Evolutionary conservation across 2,888 invertebrate genomes (phyloP), one percentile per base, ranked within the genome.

Genomic region (Synanthedon tipuliformis): DNA sequence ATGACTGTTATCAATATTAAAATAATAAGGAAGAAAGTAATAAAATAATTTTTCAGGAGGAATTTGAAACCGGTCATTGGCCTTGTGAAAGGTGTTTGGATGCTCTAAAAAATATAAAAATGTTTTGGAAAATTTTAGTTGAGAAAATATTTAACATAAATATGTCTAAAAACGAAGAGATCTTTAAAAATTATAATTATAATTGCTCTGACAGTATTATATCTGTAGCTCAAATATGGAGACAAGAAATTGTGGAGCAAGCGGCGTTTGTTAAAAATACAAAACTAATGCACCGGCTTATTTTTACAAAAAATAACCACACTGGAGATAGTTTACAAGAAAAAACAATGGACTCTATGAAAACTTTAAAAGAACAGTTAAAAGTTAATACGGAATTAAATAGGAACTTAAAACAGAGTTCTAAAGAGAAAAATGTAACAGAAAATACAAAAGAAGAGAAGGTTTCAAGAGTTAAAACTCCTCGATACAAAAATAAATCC

Each of bases 51-150:
- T 66, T 66, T 18, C 55, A 82, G 85, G 85, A 87, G 62, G 83
- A 86, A 53, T 67, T 84, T 50, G 81, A 85, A 69, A 81, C 86
- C 2, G 73, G 74, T 45, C 70, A 80, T 57, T 86, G 86, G 86
- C 87, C 87, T 0, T 86, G 84, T 57, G 83, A 85, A 54, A 68
- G 66, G 63, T 86, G 84, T 53, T 65, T 86, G 51, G 81, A 78
- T 41, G 78, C 80, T 34, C 61, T 87, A n/a, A 86, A 82, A 68
- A 77, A 72, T 52, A 71, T 87, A 48, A 85, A 81, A 66, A 74
- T 86, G 74, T 78, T 85, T 64, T 87, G 86, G 86, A 82, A 73
- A 65, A 69, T 86, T 18, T 73, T 87, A 5, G 52, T 77, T 13
- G 79, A 83, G 52, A 85, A 76, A 69, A 62, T 86, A 56, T 81